Conservation (phyloP, 2,888 invertebrate genomes). For the Aphodius sticticus region DNA sequence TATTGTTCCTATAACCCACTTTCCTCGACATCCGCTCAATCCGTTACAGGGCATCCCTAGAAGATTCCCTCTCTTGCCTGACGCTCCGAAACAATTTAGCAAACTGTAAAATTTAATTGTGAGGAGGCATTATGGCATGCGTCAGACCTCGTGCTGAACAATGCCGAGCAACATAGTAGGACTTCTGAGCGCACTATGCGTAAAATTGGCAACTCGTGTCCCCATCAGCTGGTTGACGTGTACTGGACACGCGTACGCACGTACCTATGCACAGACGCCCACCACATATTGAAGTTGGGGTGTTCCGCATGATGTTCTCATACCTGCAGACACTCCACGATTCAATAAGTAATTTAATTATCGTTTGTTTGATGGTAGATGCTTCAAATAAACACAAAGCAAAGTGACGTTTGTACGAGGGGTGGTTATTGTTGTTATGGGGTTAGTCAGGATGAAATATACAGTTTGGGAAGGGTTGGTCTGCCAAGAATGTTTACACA, state of each 20-base stretch:
- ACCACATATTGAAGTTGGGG: background rate
- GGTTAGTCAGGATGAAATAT: too few relatives aligned
- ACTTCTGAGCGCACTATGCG: slow-evolving; percentile 44
- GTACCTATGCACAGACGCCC: slow-evolving; percentile 7
- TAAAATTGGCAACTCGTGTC: slow-evolving; percentile 49
- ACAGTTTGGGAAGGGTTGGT: too few relatives aligned
- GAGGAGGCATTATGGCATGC: background rate
- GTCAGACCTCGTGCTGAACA: slow-evolving; percentile 38
- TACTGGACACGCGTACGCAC: slow-evolving; percentile 35
- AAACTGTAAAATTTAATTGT: slow-evolving; percentile 27
- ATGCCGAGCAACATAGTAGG: slow-evolving; percentile 36
- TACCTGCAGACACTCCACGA: slow-evolving; percentile 8
- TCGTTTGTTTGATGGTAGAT: background rate
- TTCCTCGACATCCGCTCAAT: slow-evolving; percentile 8
- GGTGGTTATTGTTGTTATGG: too few relatives aligned
- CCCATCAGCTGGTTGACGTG: slow-evolving; percentile 48
- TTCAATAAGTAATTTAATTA: background rate
- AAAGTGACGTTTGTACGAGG: background rate
- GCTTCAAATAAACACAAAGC: background rate
- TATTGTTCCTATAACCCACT: slow-evolving; percentile 18
- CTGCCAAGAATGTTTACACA: too few relatives aligned
- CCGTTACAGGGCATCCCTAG: background rate
- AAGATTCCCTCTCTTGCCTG: background rate
- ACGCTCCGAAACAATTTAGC: slow-evolving; percentile 11
- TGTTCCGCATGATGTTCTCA: slow-evolving; percentile 20